Conservation (phyloP, 2,888 invertebrate species). For the Trissolcus japonicus region DNA sequence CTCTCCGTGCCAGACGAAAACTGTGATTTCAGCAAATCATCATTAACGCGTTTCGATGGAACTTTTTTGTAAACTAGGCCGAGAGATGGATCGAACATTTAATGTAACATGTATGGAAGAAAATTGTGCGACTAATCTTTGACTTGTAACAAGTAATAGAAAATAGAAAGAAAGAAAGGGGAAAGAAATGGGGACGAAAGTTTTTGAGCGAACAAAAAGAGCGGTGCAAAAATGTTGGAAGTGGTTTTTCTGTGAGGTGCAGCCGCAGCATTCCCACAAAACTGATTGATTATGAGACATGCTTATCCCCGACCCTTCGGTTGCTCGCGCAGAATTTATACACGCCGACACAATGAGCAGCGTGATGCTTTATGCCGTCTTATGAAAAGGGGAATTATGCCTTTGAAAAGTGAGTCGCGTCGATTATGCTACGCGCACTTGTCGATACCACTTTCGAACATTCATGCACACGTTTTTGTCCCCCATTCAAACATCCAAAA, state of each 20-base stretch:
- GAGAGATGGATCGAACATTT: no score
- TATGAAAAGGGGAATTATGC: constrained; percentile 54
- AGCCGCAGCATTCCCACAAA: constrained; percentile 65
- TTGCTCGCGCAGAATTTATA: constrained; percentile 21
- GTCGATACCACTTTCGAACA: constrained; percentile 43
- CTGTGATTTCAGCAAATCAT: no score
- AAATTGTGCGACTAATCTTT: neutral
- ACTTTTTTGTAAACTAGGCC: neutral
- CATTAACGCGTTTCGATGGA: no score
- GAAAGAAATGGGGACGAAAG: neutral
- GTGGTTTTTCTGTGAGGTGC: constrained; percentile 36
- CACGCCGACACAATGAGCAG: constrained; percentile 52
- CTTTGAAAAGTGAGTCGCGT: constrained; percentile 50
- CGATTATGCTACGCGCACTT: constrained; percentile 41
- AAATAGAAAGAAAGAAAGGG: no score
- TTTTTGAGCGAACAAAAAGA: neutral
- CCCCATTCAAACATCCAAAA: constrained; percentile 26
- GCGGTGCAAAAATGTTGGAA: constrained; percentile 9
- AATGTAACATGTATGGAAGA: no score
- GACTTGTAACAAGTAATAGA: neutral
- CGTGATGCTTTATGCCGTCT: constrained; percentile 51
- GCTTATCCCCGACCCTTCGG: constrained; percentile 49
- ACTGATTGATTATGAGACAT: constrained; percentile 69
- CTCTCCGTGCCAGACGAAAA: no score
- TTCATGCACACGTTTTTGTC: constrained; percentile 29